Evolutionary conservation across 2,797 vertebrate species (phyloP), one percentile per base, ranked within the genome.

Genomic region (Astyanax mexicanus): DNA sequence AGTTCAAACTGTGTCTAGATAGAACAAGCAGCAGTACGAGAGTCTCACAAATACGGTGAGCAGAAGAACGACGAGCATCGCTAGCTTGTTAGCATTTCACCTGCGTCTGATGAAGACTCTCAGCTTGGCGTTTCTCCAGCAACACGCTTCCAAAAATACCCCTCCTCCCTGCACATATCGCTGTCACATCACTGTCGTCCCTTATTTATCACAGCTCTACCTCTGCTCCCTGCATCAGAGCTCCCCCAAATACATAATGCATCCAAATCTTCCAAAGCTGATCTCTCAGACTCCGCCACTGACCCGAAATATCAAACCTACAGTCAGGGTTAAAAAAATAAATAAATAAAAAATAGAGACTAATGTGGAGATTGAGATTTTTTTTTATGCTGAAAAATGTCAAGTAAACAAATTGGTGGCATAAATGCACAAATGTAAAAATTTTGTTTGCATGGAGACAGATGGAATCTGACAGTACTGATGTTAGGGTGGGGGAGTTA

Each of bases 121-220:
- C 42, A 13, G n/a, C 19, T 25, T 29, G 42, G 21, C n/a, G 13
- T 25, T 17, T 29, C 15, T 27, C 15, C 13, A 23, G 17, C 58
- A 25, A 11, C 15, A 45, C n/a, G 19, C n/a, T 9, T 40, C 23
- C 32, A 12, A 61, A 29, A 40, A 40, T 29, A 42, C 23, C 35
- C 37, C 23, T 21, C 23, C 25, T 42, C n/a, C 45, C n/a, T 19
- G 52, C 29, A 21, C 37, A 25, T 35, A 66, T 58, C 4, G 11
- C 42, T 29, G 11, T 49, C 37, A 51, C 10, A 25, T 49, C 17
- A 0, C 11, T 32, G 54, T 55, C 8, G 21, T 66, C 15, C 42
- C 68, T 72, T 67, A 51, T 69, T 78, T 61, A 49, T 61, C 45
- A 61, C 47, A 13, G 23, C 62, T 52, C 47, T 25, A 38, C 51